Evolutionary conservation across 2,113 vertebrate genomes (phyloP).

Genomic region (Ploceus nigricollis): DNA sequence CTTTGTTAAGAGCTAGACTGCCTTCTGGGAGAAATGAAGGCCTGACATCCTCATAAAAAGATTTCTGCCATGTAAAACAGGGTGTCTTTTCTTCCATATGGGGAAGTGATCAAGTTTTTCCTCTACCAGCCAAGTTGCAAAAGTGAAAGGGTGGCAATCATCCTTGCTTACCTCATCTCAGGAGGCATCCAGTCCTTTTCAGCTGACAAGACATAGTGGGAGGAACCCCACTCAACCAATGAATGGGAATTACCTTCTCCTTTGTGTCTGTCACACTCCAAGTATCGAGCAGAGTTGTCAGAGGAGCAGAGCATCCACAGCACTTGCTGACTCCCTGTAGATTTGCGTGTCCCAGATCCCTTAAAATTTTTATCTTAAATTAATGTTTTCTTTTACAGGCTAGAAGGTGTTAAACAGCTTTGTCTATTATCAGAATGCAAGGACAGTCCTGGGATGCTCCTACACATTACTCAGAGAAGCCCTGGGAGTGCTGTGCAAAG

Average conservation of each 20-base stretch:
- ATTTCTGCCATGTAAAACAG: background rate
- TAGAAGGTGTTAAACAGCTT: background rate
- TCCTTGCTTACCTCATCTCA: background rate
- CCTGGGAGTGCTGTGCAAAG: background rate
- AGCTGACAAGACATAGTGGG: background rate
- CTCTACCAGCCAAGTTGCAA: background rate
- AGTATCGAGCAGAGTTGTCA: background rate
- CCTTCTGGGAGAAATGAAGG: background rate
- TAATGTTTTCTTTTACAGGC: background rate
- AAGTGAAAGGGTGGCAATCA: background rate
- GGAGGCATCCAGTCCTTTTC: background rate
- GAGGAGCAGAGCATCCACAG: background rate
- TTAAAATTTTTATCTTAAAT: background rate
- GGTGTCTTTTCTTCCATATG: background rate
- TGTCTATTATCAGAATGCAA: background rate
- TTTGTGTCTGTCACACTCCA: background rate
- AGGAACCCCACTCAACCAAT: background rate
- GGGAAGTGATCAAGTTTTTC: background rate
- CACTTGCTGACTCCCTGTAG: background rate
- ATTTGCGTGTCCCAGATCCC: background rate
- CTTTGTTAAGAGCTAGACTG: background rate
- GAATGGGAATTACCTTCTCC: background rate
- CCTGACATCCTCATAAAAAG: background rate
- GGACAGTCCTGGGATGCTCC: background rate
- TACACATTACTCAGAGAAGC: background rate